A percentile compares a stretch with the other conserved stretches of the same genome.
phyloP scores from a whole-genome alignment of 2,888 invertebrate species.

The Drosophila parthenogenetica region DNA sequence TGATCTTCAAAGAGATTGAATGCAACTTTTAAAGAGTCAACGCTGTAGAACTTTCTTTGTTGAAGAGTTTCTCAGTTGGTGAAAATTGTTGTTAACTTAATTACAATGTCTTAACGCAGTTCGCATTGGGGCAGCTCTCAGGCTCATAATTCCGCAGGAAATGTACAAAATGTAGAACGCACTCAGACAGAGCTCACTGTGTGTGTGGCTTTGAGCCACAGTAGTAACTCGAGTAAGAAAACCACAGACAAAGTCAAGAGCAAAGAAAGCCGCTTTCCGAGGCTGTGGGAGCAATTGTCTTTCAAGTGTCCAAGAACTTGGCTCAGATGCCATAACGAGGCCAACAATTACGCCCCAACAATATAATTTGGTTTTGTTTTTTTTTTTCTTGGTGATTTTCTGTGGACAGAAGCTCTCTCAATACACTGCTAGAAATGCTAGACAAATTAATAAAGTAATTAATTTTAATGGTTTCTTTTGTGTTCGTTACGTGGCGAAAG shows the following conservation, averaged over 20 bases:
- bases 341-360: slow-evolving; percentile 79
- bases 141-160: slow-evolving; percentile 35
- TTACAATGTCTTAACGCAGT: slow-evolving; percentile 49
- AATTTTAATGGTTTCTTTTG: slow-evolving; percentile 28
- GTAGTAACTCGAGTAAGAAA: slow-evolving; percentile 50
- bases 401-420: slow-evolving; percentile 25
- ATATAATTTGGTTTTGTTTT: slow-evolving; percentile 40
- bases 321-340: slow-evolving; percentile 51
- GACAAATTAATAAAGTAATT: slow-evolving; percentile 69
- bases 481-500: slow-evolving; percentile 53
- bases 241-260: slow-evolving; percentile 11
- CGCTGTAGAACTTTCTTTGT: slow-evolving; percentile 52
- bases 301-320: slow-evolving; percentile 62
- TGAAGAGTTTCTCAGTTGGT: slow-evolving; percentile 18
- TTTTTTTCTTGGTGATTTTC: too few species aligned
- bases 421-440: slow-evolving; percentile 58
- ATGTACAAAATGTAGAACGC: slow-evolving; percentile 39
- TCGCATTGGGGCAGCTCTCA: slow-evolving; percentile 33
- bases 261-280: slow-evolving; percentile 63
- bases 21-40: neutral
- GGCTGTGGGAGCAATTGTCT: slow-evolving; percentile 79
- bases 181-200: slow-evolving; percentile 38
- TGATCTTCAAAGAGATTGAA: neutral
- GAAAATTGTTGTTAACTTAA: slow-evolving; percentile 51
- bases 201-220: slow-evolving; percentile 49